phyloP scores from a whole-genome alignment of 1,140 invertebrate genomes.

The Scaptomyza pallida region DNA sequence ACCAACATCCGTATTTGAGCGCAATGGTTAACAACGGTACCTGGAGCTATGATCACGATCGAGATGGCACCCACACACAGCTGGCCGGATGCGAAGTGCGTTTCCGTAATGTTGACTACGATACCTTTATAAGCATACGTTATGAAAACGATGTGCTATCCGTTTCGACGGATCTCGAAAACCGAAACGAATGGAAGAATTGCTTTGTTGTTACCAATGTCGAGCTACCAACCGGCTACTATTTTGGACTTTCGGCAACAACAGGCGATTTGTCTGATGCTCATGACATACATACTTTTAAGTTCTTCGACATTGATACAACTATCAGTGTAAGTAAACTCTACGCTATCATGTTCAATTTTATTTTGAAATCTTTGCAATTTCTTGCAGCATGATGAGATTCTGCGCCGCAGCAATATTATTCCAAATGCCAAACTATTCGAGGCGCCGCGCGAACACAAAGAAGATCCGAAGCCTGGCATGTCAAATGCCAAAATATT shows the following conservation, averaged over 20 bases:
- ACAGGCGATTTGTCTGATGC: constrained; percentile 99
- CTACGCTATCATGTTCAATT: no score
- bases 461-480: constrained; percentile 93
- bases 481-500: constrained; percentile 95
- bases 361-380: no score
- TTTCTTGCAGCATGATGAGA: constrained; percentile 86
- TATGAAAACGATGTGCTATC: constrained; percentile 95
- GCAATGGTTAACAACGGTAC: constrained; percentile 99
- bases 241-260: constrained; percentile 96
- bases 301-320: constrained; percentile 94
- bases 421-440: constrained; percentile 92
- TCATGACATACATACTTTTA: constrained; percentile 97
- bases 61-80: constrained; percentile 99
- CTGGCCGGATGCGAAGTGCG: constrained; percentile 96
- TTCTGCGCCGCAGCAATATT: constrained; percentile 90
- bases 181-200: constrained; percentile 96
- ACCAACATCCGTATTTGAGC: constrained; percentile 98
- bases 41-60: constrained; percentile 98
- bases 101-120: constrained; percentile 96
- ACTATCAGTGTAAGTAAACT: constrained; percentile 87
- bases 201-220: constrained; percentile 96
- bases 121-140: constrained; percentile 95
- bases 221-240: constrained; percentile 97
- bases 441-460: constrained; percentile 93
- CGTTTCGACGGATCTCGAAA: constrained; percentile 96